These are phyloP conservation scores for Rhimphoctona megacephalus DNA, from an alignment of 2,888 invertebrate species.

Conservation along the genomic window DNA sequence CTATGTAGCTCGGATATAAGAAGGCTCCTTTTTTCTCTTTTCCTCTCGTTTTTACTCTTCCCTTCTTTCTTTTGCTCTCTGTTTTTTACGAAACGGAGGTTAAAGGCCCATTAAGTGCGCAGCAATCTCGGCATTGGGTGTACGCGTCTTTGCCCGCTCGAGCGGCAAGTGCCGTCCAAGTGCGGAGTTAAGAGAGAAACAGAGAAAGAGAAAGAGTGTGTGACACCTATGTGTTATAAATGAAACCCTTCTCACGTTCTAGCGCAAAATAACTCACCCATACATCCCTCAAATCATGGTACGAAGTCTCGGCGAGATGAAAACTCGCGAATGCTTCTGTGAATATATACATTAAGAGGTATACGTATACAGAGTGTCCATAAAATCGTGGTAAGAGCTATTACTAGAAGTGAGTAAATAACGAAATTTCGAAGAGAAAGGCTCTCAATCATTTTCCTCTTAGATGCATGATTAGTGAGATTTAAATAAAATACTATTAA, in stretches of 20 bases:
- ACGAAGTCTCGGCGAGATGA: conserved; percentile 39
- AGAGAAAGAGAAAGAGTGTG: conserved; percentile 50
- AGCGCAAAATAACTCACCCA: conserved; percentile 21
- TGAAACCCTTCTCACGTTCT: conserved; percentile 49
- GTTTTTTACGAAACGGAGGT: conserved; percentile 71
- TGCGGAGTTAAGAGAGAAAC: conserved; percentile 34
- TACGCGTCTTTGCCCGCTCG: conserved; percentile 52
- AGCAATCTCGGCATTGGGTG: conserved; percentile 73
- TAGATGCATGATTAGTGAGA: background rate
- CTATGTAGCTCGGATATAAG: conserved; percentile 23
- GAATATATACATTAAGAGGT: background rate
- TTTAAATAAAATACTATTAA: background rate
- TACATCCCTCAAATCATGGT: conserved; percentile 40
- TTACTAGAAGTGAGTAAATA: background rate
- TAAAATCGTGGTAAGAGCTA: background rate
- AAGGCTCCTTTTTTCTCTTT: background rate
- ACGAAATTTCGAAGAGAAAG: background rate
- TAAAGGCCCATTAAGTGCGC: conserved; percentile 80
- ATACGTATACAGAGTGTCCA: conserved; percentile 7
- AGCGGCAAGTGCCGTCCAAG: conserved; percentile 50
- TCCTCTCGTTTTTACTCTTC: conserved; percentile 4
- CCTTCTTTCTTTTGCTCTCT: conserved; percentile 23
- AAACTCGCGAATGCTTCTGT: conserved; percentile 34
- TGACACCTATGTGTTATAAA: conserved; percentile 61
- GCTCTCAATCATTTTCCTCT: background rate